Percentiles rank a stretch among this genome's conserved stretches.
phyloP scores from a whole-genome alignment of 1,140 invertebrate species.

The Eumaeus atala region DNA sequence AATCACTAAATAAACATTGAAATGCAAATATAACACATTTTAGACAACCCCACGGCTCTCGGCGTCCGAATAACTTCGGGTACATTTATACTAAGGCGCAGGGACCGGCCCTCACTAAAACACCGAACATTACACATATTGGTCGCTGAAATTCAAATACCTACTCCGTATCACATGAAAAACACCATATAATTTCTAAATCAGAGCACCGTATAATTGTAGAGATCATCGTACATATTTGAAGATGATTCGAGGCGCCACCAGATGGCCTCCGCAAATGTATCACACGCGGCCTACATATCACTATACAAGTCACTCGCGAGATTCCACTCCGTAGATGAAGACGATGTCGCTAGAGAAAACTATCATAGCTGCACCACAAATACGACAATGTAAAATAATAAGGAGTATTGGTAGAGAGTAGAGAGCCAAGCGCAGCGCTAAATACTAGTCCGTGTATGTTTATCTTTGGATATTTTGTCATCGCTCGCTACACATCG shows the following conservation, averaged over 20 bases:
- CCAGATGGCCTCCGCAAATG: conserved; percentile 50
- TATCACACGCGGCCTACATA: too few relatives aligned
- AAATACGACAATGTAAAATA: conserved; percentile 18
- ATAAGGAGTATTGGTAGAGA: conserved; percentile 46
- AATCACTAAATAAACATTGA: conserved; percentile 44
- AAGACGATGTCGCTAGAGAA: neutral
- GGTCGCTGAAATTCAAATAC: conserved; percentile 56
- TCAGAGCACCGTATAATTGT: conserved; percentile 73
- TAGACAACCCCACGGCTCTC: conserved; percentile 25
- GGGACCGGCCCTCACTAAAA: conserved; percentile 59
- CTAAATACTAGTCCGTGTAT: conserved; percentile 16
- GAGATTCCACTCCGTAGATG: too few relatives aligned
- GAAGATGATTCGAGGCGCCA: conserved; percentile 52
- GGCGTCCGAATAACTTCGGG: conserved; percentile 11
- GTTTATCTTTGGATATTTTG: conserved; percentile 22
- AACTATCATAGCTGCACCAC: conserved; percentile 13
- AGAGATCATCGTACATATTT: conserved; percentile 61
- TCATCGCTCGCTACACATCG: conserved; percentile 60
- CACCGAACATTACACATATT: conserved; percentile 53
- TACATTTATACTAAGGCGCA: conserved; percentile 31
- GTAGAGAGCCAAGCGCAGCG: conserved; percentile 38
- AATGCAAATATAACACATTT: conserved; percentile 51
- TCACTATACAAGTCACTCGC: too few relatives aligned
- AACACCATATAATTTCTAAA: conserved; percentile 64
- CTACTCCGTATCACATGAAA: conserved; percentile 64